Base-by-base conservation (phyloP, 2,113 vertebrate genomes). In the Opisthocomus hoazin region DNA sequence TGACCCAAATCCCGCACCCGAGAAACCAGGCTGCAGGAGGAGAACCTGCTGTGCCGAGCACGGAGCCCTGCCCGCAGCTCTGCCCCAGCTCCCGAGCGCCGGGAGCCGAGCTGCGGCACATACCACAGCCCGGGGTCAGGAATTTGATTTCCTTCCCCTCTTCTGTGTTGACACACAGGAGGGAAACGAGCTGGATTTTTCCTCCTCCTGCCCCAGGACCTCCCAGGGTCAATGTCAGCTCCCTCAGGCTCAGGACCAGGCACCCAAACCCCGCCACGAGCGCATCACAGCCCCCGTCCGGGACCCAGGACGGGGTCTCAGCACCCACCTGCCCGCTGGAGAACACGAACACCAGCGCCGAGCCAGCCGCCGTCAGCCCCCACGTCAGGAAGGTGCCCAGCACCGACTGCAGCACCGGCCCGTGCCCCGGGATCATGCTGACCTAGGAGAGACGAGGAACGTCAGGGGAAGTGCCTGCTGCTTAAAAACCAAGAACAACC, bases 381-480 rank as follows among this genome's bases (percentile, higher is more conserved):
- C 99, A 99, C 32, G 99, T 99, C 75, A 99, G 98, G 78, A 98
- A 92, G 9, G 99, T 99, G 24, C 99, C 99, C 96, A 99, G 96
- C 90, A 99, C 87, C 39, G 99, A 97, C 98, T 99, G 99, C 69
- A 95, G 56, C 93, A 99, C 97, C 2, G 99, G 98, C 94, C 98
- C 98, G 36, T 97, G 87, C 26, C 98, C 99, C 18, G 98, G 97
- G 51, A 99, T 97, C 99, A 99, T 99, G 73, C 94, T 98, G 97
- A 90, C 91, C 66, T 78, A 11, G 32, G 77, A 26, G 87, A 68
- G 19, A 76, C 4, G 2, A 21, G 22, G 21, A 1, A 14, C 5
- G 0, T 78, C 20, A 65, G 71, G 27, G 45, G 15, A 20, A 30
- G 29, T 1, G 1, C 8, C 32, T 4, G 17, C 12, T 1, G 7